Evolutionary conservation across 2,888 invertebrate genomes (phyloP).

Genomic region (Tetheella fluctuosa): DNA sequence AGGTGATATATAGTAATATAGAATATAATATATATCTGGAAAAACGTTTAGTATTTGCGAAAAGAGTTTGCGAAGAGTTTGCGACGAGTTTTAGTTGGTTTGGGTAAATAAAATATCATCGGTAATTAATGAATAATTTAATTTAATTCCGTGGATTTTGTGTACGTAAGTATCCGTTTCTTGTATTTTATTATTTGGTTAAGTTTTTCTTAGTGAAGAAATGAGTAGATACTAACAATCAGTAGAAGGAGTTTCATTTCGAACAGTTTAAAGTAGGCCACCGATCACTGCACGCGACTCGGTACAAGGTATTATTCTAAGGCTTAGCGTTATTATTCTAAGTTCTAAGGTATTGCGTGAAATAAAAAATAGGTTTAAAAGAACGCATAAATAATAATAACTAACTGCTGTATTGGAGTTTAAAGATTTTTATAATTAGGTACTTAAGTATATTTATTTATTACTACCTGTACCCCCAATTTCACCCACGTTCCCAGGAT

Average conservation of each 20-base stretch:
- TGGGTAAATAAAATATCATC: too few relatives aligned
- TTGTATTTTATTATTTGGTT: conserved; percentile 19
- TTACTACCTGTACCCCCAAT: too few relatives aligned
- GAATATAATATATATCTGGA: too few relatives aligned
- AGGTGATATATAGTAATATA: too few relatives aligned
- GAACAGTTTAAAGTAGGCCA: conserved; percentile 61
- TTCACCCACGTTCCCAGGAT: too few relatives aligned
- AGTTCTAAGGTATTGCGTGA: conserved; percentile 31
- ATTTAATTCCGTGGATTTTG: too few relatives aligned
- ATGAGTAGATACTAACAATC: conserved; percentile 33
- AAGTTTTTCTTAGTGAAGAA: conserved; percentile 32
- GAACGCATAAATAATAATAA: conserved; percentile 21
- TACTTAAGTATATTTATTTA: too few relatives aligned
- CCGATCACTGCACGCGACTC: conserved; percentile 58
- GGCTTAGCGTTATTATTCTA: conserved; percentile 17
- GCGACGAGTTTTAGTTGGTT: too few relatives aligned
- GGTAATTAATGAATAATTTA: too few relatives aligned
- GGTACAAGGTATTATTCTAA: conserved; percentile 34
- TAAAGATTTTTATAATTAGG: neutral
- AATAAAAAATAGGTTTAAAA: conserved; percentile 22
- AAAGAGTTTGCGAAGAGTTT: too few relatives aligned
- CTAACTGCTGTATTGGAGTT: neutral
- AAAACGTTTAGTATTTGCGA: too few relatives aligned
- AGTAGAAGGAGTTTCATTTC: conserved; percentile 50
- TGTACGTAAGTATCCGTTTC: conserved; percentile 1